Conservation (phyloP, 2,113 vertebrate species). For the Synodontis membranacea region DNA sequence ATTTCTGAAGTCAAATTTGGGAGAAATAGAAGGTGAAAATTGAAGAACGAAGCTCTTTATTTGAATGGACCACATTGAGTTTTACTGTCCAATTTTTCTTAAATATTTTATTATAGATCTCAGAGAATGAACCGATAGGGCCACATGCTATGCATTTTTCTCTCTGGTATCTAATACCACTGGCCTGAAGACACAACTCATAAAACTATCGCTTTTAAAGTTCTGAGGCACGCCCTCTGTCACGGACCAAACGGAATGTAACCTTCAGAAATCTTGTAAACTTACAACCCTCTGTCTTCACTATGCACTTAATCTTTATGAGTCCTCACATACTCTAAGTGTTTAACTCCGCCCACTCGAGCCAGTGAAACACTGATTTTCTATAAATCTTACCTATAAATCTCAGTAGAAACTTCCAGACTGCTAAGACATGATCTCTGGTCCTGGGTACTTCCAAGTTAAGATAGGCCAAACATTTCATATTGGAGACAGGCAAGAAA, state of each 20-base stretch:
- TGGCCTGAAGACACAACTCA: background rate
- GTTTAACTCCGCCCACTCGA: background rate
- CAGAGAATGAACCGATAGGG: background rate
- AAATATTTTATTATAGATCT: background rate
- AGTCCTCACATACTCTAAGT: background rate
- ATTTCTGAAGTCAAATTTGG: background rate
- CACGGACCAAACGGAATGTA: background rate
- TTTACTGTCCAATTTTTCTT: background rate
- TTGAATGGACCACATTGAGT: background rate
- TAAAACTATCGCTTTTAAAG: background rate
- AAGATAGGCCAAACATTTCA: background rate
- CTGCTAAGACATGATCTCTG: background rate
- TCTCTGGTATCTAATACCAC: background rate
- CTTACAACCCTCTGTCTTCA: background rate
- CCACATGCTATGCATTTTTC: conserved; percentile 1
- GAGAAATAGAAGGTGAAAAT: background rate
- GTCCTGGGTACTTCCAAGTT: background rate
- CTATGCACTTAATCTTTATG: background rate
- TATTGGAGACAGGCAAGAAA: background rate
- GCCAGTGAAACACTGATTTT: background rate
- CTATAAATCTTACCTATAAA: background rate
- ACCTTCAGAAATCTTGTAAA: conserved; percentile 22
- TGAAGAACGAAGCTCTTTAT: background rate
- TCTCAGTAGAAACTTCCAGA: background rate
- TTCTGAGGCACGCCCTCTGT: background rate